Conservation (phyloP, 2,888 invertebrate genomes). For the Synergus gifuensis region DNA sequence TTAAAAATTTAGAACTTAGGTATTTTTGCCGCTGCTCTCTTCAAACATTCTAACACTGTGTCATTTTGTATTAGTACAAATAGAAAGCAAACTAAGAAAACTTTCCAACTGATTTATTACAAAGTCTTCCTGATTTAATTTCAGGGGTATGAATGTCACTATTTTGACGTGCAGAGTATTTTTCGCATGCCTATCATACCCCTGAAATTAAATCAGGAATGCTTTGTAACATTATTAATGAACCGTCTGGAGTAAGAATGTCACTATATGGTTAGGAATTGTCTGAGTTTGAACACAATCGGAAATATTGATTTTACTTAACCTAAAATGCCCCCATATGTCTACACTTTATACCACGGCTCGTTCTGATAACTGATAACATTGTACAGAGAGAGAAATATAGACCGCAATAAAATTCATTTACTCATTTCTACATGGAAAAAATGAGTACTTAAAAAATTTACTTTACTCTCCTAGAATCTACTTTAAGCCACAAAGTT, state of each 20-base stretch:
- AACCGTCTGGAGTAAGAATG: too few relatives aligned
- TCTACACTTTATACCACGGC: not conserved
- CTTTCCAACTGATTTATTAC: slow-evolving; percentile 18
- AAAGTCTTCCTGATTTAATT: slow-evolving; percentile 12
- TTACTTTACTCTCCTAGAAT: too few relatives aligned
- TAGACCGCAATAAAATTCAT: slow-evolving; percentile 57
- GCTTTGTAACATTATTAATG: too few relatives aligned
- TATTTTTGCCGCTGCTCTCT: not conserved
- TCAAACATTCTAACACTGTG: not conserved
- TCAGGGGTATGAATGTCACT: too few relatives aligned
- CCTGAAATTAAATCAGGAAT: too few relatives aligned
- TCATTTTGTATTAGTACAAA: slow-evolving; percentile 1
- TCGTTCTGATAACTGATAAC: slow-evolving; percentile 8
- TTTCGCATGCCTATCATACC: too few relatives aligned
- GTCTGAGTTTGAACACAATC: slow-evolving; percentile 31
- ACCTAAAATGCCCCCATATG: slow-evolving; percentile 22
- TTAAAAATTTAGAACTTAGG: not conserved
- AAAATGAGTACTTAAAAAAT: too few relatives aligned
- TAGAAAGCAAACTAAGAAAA: slow-evolving; percentile 1
- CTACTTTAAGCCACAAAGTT: too few relatives aligned
- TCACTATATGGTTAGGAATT: slow-evolving; percentile 23
- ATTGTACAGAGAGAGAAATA: slow-evolving; percentile 64
- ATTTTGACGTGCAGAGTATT: too few relatives aligned
- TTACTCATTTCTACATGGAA: too few relatives aligned
- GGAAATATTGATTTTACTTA: slow-evolving; percentile 34